Evolutionary conservation across 1,140 invertebrate genomes (phyloP).

Genomic region (Psix sp.): DNA sequence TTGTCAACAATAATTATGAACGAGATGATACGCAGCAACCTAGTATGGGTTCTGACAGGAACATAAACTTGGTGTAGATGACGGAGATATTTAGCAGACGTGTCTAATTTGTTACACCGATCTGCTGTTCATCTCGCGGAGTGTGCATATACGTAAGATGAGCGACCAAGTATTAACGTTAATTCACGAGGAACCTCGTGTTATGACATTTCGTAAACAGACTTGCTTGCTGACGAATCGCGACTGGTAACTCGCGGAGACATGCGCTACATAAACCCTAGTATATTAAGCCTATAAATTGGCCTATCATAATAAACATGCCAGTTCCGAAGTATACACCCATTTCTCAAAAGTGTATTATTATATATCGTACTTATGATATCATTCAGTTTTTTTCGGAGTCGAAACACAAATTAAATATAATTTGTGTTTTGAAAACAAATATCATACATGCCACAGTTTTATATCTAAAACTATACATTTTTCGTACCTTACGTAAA

Average conservation of each 20-base stretch:
- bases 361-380: slow-evolving; percentile 31
- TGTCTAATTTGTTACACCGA: slow-evolving; percentile 61
- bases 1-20: slow-evolving; percentile 44
- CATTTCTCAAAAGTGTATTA: slow-evolving; percentile 47
- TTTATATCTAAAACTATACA: no score
- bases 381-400: no score
- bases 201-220: slow-evolving; percentile 72
- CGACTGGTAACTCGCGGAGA: slow-evolving; percentile 58
- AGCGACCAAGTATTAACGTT: slow-evolving; percentile 63
- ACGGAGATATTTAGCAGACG: slow-evolving; percentile 65
- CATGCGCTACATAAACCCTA: slow-evolving; percentile 66
- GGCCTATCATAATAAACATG: slow-evolving; percentile 65
- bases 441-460: no score
- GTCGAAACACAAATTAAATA: no score
- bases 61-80: slow-evolving; percentile 39
- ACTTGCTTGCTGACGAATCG: slow-evolving; percentile 60
- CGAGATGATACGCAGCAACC: slow-evolving; percentile 47
- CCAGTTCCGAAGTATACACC: slow-evolving; percentile 25
- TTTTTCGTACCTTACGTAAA: no score
- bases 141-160: slow-evolving; percentile 57
- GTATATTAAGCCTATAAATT: slow-evolving; percentile 73
- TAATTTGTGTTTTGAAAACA: not conserved
- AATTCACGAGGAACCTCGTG: slow-evolving; percentile 67
- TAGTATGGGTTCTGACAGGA: slow-evolving; percentile 37
- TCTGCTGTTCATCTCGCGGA: slow-evolving; percentile 51